Percentiles rank a stretch among this genome's conserved stretches.
phyloP scores from a whole-genome alignment of 1,140 invertebrate species.

The Atta texana region DNA sequence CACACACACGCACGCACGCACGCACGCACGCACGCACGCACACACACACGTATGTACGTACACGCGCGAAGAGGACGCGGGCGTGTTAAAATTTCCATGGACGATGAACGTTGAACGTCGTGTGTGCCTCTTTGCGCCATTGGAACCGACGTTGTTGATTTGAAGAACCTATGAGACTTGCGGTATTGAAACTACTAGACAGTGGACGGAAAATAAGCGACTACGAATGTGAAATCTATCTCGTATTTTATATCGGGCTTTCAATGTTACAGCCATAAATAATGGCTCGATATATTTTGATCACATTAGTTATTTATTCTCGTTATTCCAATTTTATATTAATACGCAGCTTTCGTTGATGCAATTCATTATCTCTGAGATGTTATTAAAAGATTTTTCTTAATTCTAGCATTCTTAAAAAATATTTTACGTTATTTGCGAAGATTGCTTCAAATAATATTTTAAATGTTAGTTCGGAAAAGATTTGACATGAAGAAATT shows the following conservation, averaged over 20 bases:
- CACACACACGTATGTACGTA: neutral
- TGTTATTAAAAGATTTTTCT: too few species aligned
- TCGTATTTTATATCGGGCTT: neutral
- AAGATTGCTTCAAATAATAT: too few species aligned
- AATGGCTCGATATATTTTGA: neutral
- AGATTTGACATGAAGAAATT: too few species aligned
- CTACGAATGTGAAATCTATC: neutral
- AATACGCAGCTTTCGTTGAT: neutral
- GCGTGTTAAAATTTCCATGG: constrained; percentile 30
- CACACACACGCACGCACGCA: too few species aligned
- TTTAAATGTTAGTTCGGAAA: too few species aligned
- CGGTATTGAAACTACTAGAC: too few species aligned
- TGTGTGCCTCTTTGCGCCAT: neutral
- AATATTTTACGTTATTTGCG: too few species aligned
- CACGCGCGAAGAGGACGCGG: neutral
- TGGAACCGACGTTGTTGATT: neutral
- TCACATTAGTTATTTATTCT: too few species aligned
- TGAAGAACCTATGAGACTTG: neutral
- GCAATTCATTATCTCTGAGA: neutral
- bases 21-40: too few species aligned
- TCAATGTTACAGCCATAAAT: neutral
- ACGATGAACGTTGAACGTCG: neutral
- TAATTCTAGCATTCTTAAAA: neutral
- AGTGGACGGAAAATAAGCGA: neutral
- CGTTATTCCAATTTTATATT: neutral